phyloP scores from a whole-genome alignment of 2,888 invertebrate genomes.

The Leptinotarsa rubiginosa region DNA sequence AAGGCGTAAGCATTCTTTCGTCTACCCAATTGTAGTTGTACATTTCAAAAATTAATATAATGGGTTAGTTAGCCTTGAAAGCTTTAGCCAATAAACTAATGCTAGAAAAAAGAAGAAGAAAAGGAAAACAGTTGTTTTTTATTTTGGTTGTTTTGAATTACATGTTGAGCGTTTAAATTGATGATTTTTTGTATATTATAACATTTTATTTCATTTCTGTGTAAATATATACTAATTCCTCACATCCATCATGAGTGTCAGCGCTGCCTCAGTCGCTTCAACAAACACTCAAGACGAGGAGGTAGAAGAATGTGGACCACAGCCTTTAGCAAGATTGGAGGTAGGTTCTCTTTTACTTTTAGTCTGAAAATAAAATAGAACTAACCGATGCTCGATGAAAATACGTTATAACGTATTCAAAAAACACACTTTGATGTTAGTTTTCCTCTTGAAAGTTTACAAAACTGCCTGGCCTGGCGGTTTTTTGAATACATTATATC shows the following conservation, averaged over 20 bases:
- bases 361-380: no score
- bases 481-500: no score
- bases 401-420: no score
- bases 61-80: not conserved
- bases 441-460: no score
- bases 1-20: no score
- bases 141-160: not conserved
- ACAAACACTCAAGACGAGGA: conserved; percentile 69
- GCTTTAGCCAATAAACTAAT: not conserved
- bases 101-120: not conserved
- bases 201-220: not conserved
- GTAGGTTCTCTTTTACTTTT: conserved; percentile 63
- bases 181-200: not conserved
- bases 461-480: no score
- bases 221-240: not conserved
- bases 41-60: no score
- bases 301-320: conserved; percentile 77
- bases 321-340: conserved; percentile 78
- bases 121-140: not conserved
- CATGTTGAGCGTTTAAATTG: not conserved
- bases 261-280: conserved; percentile 66
- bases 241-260: conserved; percentile 51
- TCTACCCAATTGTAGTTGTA: no score
- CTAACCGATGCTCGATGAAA: no score
- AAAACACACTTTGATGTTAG: no score